Conservation (phyloP, 2,797 vertebrate genomes). For the Sphaeramia orbicularis region DNA sequence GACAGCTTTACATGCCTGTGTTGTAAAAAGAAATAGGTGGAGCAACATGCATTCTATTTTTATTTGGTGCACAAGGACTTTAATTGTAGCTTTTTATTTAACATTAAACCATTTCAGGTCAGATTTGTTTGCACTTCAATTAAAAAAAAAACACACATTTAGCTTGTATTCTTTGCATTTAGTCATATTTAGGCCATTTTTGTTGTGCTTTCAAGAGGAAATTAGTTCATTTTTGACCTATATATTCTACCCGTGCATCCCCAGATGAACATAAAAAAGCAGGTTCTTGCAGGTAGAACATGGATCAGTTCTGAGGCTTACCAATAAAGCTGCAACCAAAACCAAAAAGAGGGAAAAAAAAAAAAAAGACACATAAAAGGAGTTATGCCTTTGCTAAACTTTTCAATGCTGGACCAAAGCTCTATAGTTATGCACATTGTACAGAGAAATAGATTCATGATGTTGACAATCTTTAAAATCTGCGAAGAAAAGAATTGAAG, state of each 20-base stretch:
- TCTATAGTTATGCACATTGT: slow-evolving; percentile 99
- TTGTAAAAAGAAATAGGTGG: slow-evolving; percentile 22
- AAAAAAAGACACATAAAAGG: slow-evolving; percentile 81
- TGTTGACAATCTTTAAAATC: slow-evolving; percentile 98
- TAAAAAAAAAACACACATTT: neutral
- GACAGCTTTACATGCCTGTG: slow-evolving; percentile 42
- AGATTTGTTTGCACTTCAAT: slow-evolving; percentile 17
- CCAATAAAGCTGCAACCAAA: slow-evolving; percentile 97
- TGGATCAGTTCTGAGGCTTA: slow-evolving; percentile 88
- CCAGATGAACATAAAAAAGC: slow-evolving; percentile 42
- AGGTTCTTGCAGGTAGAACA: slow-evolving; percentile 47
- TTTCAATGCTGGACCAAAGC: slow-evolving; percentile 99
- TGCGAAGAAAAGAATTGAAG: slow-evolving; percentile 85
- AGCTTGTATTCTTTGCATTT: slow-evolving; percentile 5
- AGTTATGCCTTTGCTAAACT: slow-evolving; percentile 91
- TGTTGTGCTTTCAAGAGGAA: slow-evolving; percentile 13
- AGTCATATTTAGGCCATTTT: slow-evolving; percentile 23
- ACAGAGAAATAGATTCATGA: slow-evolving; percentile 96
- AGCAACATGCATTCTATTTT: neutral
- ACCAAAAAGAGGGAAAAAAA: slow-evolving; percentile 78
- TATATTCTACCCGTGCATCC: slow-evolving; percentile 41
- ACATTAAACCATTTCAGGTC: neutral
- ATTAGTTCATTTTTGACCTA: slow-evolving; percentile 43
- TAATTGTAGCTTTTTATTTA: neutral
- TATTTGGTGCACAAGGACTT: slow-evolving; percentile 3